A percentile compares a stretch with the other conserved stretches of the same genome.
Conservation (phyloP, 2,888 invertebrate genomes). For the Lasius platythorax region DNA sequence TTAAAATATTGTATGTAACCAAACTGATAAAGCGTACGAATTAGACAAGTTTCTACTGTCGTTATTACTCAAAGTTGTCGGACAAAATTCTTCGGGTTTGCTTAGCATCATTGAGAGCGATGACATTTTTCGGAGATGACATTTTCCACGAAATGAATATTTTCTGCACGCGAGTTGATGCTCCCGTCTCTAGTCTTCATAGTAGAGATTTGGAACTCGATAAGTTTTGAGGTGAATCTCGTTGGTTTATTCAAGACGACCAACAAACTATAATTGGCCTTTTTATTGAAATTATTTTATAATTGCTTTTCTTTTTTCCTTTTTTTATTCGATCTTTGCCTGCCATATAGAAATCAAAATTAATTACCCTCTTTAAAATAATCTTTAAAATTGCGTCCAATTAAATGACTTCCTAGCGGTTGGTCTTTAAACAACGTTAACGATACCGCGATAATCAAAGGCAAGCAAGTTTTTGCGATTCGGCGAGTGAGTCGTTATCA, state of each 20-base stretch:
- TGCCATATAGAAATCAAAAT: neutral
- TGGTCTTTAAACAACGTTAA: neutral
- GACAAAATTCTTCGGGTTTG: neutral
- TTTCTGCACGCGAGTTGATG: neutral
- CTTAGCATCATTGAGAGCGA: neutral
- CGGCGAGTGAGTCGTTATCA: constrained; percentile 44
- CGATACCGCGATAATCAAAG: constrained; percentile 17
- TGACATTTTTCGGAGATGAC: neutral
- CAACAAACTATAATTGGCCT: neutral
- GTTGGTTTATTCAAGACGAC: neutral
- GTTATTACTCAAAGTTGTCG: neutral
- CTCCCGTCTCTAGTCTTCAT: neutral
- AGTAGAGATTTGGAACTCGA: neutral
- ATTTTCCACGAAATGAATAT: neutral
- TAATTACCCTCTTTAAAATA: neutral
- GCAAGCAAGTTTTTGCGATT: constrained; percentile 5
- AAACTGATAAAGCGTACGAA: neutral
- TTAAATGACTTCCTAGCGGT: constrained; percentile 2
- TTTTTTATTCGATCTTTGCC: neutral
- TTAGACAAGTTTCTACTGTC: neutral
- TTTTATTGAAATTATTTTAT: neutral
- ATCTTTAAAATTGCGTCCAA: constrained; percentile 9
- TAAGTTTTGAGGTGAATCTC: neutral
- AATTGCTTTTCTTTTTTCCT: neutral
- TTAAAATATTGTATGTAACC: neutral